Percentiles rank a stretch among this genome's conserved stretches.
Conservation (phyloP, 2,113 vertebrate species). For the Microcebus griseorufus region DNA sequence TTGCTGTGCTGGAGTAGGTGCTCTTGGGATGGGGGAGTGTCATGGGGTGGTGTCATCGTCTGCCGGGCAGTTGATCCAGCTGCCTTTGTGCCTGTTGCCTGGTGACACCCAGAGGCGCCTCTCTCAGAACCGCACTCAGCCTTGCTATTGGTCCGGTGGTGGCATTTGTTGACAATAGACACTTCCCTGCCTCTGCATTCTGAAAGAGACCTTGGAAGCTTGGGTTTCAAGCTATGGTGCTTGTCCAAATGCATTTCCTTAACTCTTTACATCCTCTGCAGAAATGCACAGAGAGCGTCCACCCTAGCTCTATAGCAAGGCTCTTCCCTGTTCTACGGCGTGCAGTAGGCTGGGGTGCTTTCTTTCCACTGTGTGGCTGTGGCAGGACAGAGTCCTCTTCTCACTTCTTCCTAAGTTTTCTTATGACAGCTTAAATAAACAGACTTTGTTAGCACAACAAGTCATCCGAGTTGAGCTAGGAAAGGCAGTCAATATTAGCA, state of each 20-base stretch:
- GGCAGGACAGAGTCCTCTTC: background rate
- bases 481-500: background rate
- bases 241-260: conserved; percentile 45
- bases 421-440: background rate
- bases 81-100: conserved; percentile 59
- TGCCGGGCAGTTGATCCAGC: background rate
- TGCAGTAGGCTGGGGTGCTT: background rate
- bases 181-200: background rate
- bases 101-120: conserved; percentile 33
- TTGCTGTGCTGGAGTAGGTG: background rate
- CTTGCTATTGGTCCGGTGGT: background rate
- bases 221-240: conserved; percentile 43
- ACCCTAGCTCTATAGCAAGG: rapidly evolving
- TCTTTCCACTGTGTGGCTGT: background rate
- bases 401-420: background rate
- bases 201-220: conserved; percentile 55
- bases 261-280: conserved; percentile 50
- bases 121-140: background rate
- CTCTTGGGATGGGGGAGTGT: background rate
- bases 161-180: conserved; percentile 68
- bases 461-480: background rate
- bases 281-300: background rate
- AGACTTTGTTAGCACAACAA: background rate
- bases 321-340: background rate
- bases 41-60: background rate